phyloP scores from a whole-genome alignment of 2,113 vertebrate species.

The Spermophilus dauricus region DNA sequence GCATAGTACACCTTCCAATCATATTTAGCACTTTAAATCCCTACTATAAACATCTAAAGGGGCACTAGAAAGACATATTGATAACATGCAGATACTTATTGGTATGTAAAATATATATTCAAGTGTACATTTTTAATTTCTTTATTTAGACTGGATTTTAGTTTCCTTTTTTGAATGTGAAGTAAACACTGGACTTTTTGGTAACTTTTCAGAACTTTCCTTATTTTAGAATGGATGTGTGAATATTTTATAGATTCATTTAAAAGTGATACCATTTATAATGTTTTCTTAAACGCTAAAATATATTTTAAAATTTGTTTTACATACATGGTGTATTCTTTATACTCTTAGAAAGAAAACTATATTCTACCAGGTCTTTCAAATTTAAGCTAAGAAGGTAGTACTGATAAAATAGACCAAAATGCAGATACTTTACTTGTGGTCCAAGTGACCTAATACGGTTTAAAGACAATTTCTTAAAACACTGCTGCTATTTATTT shows the following conservation, averaged over 20 bases:
- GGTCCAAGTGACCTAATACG: neutral
- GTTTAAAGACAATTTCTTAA: neutral
- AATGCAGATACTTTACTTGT: neutral
- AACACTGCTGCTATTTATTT: neutral
- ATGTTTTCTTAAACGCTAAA: neutral
- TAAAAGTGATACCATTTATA: neutral
- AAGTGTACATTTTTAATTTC: constrained; percentile 76
- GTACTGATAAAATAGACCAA: neutral
- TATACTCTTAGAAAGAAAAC: neutral
- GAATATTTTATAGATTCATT: constrained; percentile 24
- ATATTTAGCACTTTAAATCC: constrained; percentile 54
- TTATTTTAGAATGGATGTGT: constrained; percentile 76
- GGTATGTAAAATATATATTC: constrained; percentile 73
- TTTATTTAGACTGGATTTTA: constrained; percentile 85
- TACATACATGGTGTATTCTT: neutral
- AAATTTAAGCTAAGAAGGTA: neutral
- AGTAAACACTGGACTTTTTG: constrained; percentile 79
- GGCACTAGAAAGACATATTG: constrained; percentile 67
- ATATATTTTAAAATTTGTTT: neutral
- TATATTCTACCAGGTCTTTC: neutral
- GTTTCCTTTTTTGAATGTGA: constrained; percentile 84
- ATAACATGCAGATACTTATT: constrained; percentile 72
- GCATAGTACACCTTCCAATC: neutral
- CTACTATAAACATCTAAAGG: constrained; percentile 25
- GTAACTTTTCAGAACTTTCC: constrained; percentile 73